Conservation (phyloP, 2,113 vertebrate genomes). For the Hippolais icterina region DNA sequence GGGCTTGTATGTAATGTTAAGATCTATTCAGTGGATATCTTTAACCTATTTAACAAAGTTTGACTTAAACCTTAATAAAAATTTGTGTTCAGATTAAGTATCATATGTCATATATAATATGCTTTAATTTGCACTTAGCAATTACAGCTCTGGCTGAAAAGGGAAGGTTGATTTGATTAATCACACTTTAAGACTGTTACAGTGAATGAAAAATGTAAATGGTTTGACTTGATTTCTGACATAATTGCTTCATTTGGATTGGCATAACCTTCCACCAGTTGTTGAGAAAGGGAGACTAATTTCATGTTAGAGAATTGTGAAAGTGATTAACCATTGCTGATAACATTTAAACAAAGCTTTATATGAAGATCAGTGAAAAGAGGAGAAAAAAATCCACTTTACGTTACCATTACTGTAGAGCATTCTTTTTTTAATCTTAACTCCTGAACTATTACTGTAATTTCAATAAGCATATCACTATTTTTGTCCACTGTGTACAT, state of each 20-base stretch:
- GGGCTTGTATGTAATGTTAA: not conserved
- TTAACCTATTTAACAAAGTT: constrained; percentile 57
- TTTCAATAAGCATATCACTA: not conserved
- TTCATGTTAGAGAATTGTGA: constrained; percentile 62
- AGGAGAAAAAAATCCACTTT: constrained; percentile 13
- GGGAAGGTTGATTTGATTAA: constrained; percentile 75
- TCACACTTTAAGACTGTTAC: constrained; percentile 69
- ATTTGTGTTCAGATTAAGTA: constrained; percentile 45
- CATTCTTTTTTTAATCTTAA: not conserved
- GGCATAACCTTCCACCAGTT: constrained; percentile 43
- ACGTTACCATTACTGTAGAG: not conserved
- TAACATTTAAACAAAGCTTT: constrained; percentile 58
- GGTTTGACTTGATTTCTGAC: constrained; percentile 64
- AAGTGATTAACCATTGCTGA: constrained; percentile 64
- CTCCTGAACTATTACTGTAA: not conserved
- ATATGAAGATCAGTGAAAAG: constrained; percentile 33
- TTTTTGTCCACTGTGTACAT: not conserved
- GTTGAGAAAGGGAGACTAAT: constrained; percentile 37
- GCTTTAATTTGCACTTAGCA: constrained; percentile 71
- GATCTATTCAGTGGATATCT: constrained; percentile 1
- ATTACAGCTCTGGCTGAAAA: constrained; percentile 68
- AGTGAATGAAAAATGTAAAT: constrained; percentile 48
- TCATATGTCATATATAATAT: constrained; percentile 59
- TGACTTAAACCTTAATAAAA: constrained; percentile 58
- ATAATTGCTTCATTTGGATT: constrained; percentile 71